Percentiles rank a stretch among this genome's conserved stretches.
Evolutionary conservation across 35 echinoderm and acorn worm species (phyloP).

Genomic region (Lytechinus pictus): DNA sequence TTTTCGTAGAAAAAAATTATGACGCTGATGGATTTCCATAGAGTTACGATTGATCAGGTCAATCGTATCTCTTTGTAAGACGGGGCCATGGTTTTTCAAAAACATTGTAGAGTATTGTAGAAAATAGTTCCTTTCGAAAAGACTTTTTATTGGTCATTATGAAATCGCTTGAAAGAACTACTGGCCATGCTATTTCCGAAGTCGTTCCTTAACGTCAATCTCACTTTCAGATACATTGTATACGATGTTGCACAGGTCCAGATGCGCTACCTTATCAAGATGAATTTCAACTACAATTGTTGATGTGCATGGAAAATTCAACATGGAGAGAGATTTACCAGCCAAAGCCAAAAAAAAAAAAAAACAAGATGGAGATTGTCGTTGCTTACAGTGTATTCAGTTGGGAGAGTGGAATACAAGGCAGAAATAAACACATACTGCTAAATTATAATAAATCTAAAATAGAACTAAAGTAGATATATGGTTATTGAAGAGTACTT

Average conservation of each 20-base stretch:
- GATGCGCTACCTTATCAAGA: slow-evolving; percentile 92
- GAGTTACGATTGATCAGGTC: no score
- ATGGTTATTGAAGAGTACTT: background rate
- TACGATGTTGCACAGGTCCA: slow-evolving; percentile 93
- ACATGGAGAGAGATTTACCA: background rate
- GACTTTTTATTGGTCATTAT: no score
- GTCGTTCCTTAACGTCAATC: slow-evolving; percentile 54
- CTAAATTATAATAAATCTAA: background rate
- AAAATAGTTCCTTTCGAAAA: no score
- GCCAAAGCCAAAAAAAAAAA: background rate
- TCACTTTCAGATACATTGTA: slow-evolving; percentile 87
- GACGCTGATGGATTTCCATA: no score
- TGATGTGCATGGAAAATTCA: background rate
- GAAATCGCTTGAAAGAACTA: background rate
- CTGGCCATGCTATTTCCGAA: background rate
- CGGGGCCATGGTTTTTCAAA: no score
- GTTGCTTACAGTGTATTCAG: background rate
- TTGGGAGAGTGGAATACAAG: background rate
- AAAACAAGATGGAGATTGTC: background rate
- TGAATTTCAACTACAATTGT: slow-evolving; percentile 81
- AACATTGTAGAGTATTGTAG: no score
- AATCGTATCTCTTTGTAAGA: no score
- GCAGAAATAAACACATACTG: background rate
- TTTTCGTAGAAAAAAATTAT: no score
- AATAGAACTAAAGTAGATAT: background rate